Conservation (phyloP, 2,113 vertebrate genomes). For the Onychostruthus taczanowskii region DNA sequence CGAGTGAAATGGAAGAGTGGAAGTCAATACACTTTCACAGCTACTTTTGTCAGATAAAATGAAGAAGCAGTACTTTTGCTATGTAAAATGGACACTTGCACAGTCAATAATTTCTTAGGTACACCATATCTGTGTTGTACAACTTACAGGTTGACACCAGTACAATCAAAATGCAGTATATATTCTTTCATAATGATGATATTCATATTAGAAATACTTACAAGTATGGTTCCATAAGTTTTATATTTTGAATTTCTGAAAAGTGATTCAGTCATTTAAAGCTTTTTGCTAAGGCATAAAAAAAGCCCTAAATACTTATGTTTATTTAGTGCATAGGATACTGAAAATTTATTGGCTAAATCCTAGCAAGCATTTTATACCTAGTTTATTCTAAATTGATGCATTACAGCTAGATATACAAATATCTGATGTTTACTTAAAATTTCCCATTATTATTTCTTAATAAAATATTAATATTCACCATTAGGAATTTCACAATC, state of each 20-base stretch:
- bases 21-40: background rate
- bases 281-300: background rate
- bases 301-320: background rate
- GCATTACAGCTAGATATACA: background rate
- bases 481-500: slow-evolving; percentile 85
- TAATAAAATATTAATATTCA: slow-evolving; percentile 35
- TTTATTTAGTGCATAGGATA: background rate
- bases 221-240: background rate
- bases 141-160: background rate
- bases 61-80: background rate
- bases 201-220: background rate
- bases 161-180: background rate
- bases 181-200: background rate
- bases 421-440: background rate
- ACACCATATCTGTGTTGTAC: background rate
- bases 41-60: background rate
- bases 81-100: background rate
- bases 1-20: background rate
- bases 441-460: background rate
- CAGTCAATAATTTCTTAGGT: background rate
- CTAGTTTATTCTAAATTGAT: background rate
- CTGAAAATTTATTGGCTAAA: background rate
- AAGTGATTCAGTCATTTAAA: background rate
- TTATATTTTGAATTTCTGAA: background rate
- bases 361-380: background rate